A percentile compares a stretch with the other conserved stretches of the same genome.
These are phyloP conservation scores for Lasioglossum lativentre DNA, from an alignment of 2,888 invertebrate genomes.

Conservation along the genomic window DNA sequence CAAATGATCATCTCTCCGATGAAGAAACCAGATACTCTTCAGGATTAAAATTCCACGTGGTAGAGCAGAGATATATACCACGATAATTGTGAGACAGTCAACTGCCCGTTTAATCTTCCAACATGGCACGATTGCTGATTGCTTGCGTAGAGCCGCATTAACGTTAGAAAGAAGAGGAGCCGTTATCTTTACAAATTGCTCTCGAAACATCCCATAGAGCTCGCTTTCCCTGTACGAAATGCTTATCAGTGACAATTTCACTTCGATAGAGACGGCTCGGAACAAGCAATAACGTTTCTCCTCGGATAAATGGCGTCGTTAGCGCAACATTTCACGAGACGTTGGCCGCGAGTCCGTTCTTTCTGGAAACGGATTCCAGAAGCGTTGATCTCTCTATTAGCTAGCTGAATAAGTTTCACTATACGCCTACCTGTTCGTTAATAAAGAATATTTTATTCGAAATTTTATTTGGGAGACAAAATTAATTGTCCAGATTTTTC, in stretches of 20 bases:
- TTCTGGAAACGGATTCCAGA: neutral
- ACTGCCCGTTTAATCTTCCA: neutral
- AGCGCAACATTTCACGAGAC: slow-evolving; percentile 7
- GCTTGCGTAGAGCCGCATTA: neutral
- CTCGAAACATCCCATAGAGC: neutral
- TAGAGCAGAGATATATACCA: neutral
- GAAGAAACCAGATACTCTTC: neutral
- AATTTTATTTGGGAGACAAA: neutral
- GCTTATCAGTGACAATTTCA: slow-evolving; percentile 45
- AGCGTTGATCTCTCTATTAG: neutral
- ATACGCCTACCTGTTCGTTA: neutral
- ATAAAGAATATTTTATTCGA: neutral
- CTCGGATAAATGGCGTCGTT: slow-evolving; percentile 13
- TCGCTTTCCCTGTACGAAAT: slow-evolving; percentile 21
- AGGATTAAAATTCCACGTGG: neutral
- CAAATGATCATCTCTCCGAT: neutral
- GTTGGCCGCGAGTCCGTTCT: neutral
- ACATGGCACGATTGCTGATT: neutral
- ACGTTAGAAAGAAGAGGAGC: neutral
- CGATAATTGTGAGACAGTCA: neutral
- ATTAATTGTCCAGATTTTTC: neutral
- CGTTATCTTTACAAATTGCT: neutral
- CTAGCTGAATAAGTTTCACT: neutral
- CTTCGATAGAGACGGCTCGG: slow-evolving; percentile 14
- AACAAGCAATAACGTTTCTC: slow-evolving; percentile 29